Conservation (phyloP, 2,113 vertebrate species). For the Nesoenas mayeri region DNA sequence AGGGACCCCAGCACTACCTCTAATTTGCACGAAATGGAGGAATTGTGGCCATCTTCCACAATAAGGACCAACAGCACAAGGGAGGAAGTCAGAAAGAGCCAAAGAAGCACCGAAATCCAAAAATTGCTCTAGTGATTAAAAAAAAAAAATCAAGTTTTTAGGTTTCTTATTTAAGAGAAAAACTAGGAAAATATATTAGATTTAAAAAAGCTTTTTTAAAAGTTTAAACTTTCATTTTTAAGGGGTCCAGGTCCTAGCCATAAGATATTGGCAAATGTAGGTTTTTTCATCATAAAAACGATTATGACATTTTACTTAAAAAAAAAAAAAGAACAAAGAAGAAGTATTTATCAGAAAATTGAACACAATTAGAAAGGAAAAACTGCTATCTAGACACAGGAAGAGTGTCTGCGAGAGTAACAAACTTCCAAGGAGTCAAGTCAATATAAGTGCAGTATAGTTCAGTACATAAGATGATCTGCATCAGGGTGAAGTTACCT, state of each 20-base stretch:
- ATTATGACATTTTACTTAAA: neutral
- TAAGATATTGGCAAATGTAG: neutral
- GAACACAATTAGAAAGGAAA: neutral
- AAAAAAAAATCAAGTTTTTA: neutral
- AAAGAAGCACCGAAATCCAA: neutral
- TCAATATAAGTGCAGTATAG: neutral
- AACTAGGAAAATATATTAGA: neutral
- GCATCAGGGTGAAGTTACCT: neutral
- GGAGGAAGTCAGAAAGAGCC: neutral
- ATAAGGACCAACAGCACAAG: neutral
- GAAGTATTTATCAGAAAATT: neutral
- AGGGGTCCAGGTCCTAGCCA: neutral
- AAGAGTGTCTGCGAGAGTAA: neutral
- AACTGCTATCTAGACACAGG: neutral
- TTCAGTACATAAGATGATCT: neutral
- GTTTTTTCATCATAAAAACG: neutral
- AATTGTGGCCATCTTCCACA: neutral
- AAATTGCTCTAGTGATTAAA: neutral
- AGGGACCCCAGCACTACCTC: constrained; percentile 11
- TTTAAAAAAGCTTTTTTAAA: neutral
- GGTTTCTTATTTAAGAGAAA: neutral
- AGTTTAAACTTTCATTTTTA: neutral
- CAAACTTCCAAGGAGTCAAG: neutral
- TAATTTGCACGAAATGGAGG: neutral
- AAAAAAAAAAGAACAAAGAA: neutral